Percentiles rank a stretch among this genome's conserved stretches.
Evolutionary conservation across 1,140 invertebrate genomes (phyloP).

Genomic region (Heliconius melpomene): DNA sequence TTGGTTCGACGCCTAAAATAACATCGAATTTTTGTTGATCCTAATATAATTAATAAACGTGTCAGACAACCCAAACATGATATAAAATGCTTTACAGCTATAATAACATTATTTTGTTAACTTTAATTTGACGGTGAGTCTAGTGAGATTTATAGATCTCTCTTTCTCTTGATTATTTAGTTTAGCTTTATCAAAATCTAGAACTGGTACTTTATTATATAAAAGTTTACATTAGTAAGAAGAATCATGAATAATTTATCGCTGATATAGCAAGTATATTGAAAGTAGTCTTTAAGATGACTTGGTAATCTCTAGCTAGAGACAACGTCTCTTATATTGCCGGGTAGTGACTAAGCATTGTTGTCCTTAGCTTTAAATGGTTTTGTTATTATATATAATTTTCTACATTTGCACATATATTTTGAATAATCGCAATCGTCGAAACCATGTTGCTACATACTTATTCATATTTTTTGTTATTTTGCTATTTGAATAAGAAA

Average conservation of each 20-base stretch:
- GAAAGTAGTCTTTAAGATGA: neutral
- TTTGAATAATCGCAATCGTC: neutral
- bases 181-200: neutral
- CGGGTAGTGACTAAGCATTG: too few species aligned
- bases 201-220: neutral
- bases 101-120: neutral
- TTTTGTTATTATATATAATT: neutral
- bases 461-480: neutral
- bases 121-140: neutral
- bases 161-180: neutral
- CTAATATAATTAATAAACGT: neutral
- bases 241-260: neutral
- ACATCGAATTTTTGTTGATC: neutral
- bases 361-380: neutral
- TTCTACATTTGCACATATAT: neutral
- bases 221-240: neutral
- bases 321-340: neutral
- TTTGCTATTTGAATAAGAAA: neutral
- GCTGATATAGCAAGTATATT: neutral
- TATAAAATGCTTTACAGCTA: neutral
- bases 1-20: constrained; percentile 3
- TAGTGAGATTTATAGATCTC: neutral
- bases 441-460: too few species aligned
- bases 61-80: neutral
- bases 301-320: neutral